These are phyloP conservation scores for Leuciscus idus DNA, from an alignment of 2,113 vertebrate species.

Conservation along the genomic window DNA sequence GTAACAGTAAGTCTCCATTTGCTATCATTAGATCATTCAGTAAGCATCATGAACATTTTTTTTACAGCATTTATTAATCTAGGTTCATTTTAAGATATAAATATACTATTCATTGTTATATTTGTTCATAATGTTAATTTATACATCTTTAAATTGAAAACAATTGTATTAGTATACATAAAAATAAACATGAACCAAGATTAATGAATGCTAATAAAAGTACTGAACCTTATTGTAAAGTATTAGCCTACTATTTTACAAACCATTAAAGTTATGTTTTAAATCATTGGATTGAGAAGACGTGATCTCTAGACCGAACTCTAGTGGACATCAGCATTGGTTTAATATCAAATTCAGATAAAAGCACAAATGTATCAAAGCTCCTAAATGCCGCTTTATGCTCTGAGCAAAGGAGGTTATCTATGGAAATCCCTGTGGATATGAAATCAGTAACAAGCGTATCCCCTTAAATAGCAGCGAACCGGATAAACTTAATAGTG, in stretches of 20 bases:
- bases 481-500: background rate
- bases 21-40: background rate
- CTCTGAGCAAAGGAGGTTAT: background rate
- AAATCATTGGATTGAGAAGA: background rate
- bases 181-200: too few relatives aligned
- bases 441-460: background rate
- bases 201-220: background rate
- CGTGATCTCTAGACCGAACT: background rate
- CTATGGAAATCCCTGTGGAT: background rate
- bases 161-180: too few relatives aligned
- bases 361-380: background rate
- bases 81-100: background rate
- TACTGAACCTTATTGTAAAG: background rate
- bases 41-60: background rate
- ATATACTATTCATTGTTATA: background rate
- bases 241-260: background rate
- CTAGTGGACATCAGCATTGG: background rate
- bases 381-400: background rate
- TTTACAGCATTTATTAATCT: background rate
- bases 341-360: background rate
- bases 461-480: slow-evolving; percentile 26
- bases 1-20: background rate
- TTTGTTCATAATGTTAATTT: background rate
- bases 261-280: background rate
- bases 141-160: background rate